Conservation (phyloP, 2,888 invertebrate species). For the Plebejus anna region DNA sequence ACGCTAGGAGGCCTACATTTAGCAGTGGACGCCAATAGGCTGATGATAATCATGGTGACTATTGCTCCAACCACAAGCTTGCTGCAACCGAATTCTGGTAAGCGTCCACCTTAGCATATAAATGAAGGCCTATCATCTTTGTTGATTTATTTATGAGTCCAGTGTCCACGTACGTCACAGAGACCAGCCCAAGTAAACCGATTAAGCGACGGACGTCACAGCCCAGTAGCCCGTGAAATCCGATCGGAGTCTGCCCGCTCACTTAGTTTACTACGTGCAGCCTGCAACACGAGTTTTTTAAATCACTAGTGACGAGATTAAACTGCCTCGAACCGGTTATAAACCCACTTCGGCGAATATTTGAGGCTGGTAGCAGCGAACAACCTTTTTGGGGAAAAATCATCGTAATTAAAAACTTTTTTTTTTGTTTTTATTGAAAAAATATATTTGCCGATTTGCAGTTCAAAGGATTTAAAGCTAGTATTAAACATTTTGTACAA, state of each 20-base stretch:
- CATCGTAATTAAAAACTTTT: not conserved
- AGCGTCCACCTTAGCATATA: not conserved
- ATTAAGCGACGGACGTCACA: slow-evolving; percentile 34
- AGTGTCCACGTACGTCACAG: slow-evolving; percentile 12
- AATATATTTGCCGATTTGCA: too few species aligned
- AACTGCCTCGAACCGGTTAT: not conserved
- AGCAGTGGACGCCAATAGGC: too few species aligned
- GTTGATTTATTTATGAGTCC: slow-evolving; percentile 12
- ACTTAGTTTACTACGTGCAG: slow-evolving; percentile 29
- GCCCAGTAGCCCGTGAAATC: slow-evolving; percentile 34
- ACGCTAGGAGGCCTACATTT: too few species aligned
- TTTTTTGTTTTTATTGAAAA: not conserved
- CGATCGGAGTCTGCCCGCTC: slow-evolving; percentile 26
- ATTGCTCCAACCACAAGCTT: too few species aligned
- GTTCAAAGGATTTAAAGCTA: not conserved
- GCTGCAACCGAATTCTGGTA: not conserved
- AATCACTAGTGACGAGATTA: slow-evolving; percentile 12
- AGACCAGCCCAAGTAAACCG: slow-evolving; percentile 28
- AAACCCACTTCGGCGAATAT: not conserved
- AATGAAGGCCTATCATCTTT: not conserved
- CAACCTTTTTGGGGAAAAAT: not conserved
- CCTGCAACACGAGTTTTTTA: slow-evolving; percentile 10
- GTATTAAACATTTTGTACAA: not conserved
- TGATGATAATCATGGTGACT: too few species aligned
- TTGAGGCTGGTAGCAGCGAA: not conserved